These are phyloP conservation scores for Geopemphigus sp. DNA, from an alignment of 1,140 invertebrate genomes.

Conservation along the genomic window DNA sequence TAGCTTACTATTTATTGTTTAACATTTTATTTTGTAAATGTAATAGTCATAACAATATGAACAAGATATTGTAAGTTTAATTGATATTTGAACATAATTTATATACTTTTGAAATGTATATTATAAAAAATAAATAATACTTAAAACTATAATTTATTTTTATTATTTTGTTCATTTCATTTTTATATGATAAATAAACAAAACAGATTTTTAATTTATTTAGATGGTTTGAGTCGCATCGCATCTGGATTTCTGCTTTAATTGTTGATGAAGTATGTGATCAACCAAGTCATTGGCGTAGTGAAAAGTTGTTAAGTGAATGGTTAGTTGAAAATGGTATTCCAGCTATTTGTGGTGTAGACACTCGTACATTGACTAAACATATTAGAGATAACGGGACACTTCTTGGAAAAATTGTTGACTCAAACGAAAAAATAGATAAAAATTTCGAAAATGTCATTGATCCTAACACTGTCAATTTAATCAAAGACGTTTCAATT, in stretches of 20 bases:
- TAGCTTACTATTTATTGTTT: no score
- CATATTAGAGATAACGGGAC: conserved; percentile 80
- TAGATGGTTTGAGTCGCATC: conserved; percentile 87
- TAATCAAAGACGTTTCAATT: conserved; percentile 87
- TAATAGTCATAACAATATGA: no score
- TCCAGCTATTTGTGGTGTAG: conserved; percentile 86
- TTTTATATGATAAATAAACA: no score
- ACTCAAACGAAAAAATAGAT: conserved; percentile 56
- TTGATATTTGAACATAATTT: no score
- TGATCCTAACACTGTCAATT: conserved; percentile 85
- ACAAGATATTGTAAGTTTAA: no score
- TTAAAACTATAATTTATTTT: no score
- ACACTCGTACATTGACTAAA: conserved; percentile 86
- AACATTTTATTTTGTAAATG: no score
- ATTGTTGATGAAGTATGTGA: conserved; percentile 89
- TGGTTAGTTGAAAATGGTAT: conserved; percentile 81
- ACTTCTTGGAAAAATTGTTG: conserved; percentile 76
- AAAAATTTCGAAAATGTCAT: conserved; percentile 54
- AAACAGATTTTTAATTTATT: conserved; percentile 40
- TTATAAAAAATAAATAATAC: no score
- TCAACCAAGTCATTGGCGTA: conserved; percentile 86
- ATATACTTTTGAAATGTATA: no score
- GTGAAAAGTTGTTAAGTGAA: conserved; percentile 70
- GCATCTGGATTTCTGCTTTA: conserved; percentile 89
- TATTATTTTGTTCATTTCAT: no score